Evolutionary conservation across 1,140 invertebrate genomes (phyloP), one percentile per base, ranked within the genome.

Genomic region (Nasonia longicornis): DNA sequence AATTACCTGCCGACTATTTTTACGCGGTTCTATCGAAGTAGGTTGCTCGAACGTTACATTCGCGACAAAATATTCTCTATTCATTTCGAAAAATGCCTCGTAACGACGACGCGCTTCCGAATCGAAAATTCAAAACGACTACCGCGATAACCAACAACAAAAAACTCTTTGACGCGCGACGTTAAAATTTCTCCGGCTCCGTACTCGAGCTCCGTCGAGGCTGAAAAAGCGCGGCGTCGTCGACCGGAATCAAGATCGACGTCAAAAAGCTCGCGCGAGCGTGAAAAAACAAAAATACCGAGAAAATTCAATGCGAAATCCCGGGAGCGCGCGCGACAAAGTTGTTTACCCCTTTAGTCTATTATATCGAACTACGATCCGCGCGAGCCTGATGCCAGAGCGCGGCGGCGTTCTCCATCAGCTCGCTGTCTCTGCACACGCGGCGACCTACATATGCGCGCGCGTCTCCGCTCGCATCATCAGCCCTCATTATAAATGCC

Each of bases 361-460:
- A 58, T 58, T 67, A 31, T 31, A 67, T 67, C 20, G 29, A 67
- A 67, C 64, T 67, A 67, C 29, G 52, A 58, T 20, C 10, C 69
- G 26, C 20, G 69, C 69, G 69, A 31, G 29, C 35, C 31, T 71
- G 31, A 35, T 35, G 20, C 16, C 52, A 14, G 20, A 58, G 20
- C 20, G 38, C 31, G 11, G 29, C 69, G 69, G 35, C 20, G 20
- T 42, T 71, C 31, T 71, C 35, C 69, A 58, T 58, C 16, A 7
- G 52, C 52, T 58, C 52, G 52, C 7, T 20, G 52, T 11, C 64
- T 26, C 26, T 26, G 26, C 31, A 35, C 64, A 67, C 26, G 64
- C 64, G 20, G 26, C 75, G 80, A 81, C 74, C 80, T 81, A 81
- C 69, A 81, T 81, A n/a, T 52, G 72, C n/a, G 20, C 22, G 26